A percentile compares a stretch with the other conserved stretches of the same genome.
phyloP scores from a whole-genome alignment of 2,113 vertebrate genomes.

The Perccottus glenii region DNA sequence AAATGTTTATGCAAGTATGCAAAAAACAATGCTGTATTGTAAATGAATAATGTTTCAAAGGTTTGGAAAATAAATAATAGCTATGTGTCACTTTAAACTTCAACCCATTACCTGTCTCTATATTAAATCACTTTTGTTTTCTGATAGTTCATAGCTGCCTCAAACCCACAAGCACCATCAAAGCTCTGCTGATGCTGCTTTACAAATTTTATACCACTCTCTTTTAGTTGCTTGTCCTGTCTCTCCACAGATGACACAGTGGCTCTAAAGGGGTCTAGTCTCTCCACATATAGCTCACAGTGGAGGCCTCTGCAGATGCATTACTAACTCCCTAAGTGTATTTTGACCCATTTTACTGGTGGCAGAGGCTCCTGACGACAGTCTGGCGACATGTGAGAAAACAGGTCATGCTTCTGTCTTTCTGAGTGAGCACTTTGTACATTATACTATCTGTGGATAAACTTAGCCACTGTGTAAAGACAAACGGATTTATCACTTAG shows the following conservation, averaged over 20 bases:
- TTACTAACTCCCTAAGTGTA: constrained; percentile 13
- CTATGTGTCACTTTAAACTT: too few species aligned
- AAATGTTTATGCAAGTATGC: not conserved
- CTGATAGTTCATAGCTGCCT: not conserved
- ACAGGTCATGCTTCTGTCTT: constrained; percentile 6
- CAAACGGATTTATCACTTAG: not conserved
- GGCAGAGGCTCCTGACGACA: not conserved
- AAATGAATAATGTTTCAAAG: not conserved
- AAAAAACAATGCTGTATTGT: constrained; percentile 1
- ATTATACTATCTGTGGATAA: not conserved
- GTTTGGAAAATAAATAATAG: too few species aligned
- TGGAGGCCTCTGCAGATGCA: constrained; percentile 11
- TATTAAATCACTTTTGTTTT: too few species aligned
- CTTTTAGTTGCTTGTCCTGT: constrained; percentile 24
- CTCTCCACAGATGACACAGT: constrained; percentile 5
- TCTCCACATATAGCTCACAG: constrained; percentile 4
- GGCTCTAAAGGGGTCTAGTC: constrained; percentile 3
- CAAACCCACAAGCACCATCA: constrained; percentile 31
- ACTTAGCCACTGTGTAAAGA: not conserved
- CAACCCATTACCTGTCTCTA: too few species aligned
- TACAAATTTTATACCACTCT: constrained; percentile 25
- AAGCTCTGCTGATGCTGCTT: constrained; percentile 17
- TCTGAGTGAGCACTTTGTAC: constrained; percentile 7
- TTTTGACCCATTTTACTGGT: constrained; percentile 23
- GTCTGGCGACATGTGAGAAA: constrained; percentile 23